These are phyloP conservation scores for Cheilosia variabilis DNA, from an alignment of 2,888 invertebrate species.

Conservation along the genomic window DNA sequence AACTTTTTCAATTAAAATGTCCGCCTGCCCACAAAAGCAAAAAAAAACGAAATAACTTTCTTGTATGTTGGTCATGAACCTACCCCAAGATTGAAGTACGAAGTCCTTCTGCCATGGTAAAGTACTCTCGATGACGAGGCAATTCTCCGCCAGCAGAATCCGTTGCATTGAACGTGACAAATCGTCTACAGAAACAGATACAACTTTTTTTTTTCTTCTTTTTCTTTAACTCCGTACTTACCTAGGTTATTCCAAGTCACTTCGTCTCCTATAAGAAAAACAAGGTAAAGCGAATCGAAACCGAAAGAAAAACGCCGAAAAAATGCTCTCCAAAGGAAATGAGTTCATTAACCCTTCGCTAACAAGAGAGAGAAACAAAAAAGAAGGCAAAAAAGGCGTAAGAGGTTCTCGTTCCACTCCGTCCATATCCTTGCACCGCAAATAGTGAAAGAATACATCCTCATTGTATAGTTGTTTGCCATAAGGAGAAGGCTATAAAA, in stretches of 20 bases:
- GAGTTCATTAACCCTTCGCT: conserved; percentile 52
- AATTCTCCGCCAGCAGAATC: conserved; percentile 39
- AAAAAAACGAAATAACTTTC: neutral
- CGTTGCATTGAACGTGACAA: conserved; percentile 42
- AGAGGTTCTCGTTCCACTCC: neutral
- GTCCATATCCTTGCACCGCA: conserved; percentile 17
- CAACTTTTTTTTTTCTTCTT: neutral
- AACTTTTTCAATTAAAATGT: conserved; percentile 24
- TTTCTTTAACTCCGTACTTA: conserved; percentile 6
- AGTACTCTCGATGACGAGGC: conserved; percentile 43
- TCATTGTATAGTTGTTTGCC: conserved; percentile 15
- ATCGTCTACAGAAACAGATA: conserved; percentile 25
- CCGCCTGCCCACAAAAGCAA: neutral
- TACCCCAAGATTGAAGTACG: conserved; percentile 56
- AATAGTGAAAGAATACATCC: conserved; percentile 31
- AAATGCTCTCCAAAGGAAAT: conserved; percentile 20
- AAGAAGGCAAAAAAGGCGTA: neutral
- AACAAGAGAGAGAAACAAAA: conserved; percentile 4
- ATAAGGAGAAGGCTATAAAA: neutral
- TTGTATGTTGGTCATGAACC: conserved; percentile 33
- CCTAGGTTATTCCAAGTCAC: neutral
- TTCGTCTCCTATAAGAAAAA: conserved; percentile 1
- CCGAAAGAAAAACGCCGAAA: conserved; percentile 3
- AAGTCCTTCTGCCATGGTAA: conserved; percentile 43
- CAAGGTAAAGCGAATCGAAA: neutral